A percentile compares a stretch with the other conserved stretches of the same genome.
phyloP scores from a whole-genome alignment of 2,113 vertebrate species.

The Callipepla squamata region DNA sequence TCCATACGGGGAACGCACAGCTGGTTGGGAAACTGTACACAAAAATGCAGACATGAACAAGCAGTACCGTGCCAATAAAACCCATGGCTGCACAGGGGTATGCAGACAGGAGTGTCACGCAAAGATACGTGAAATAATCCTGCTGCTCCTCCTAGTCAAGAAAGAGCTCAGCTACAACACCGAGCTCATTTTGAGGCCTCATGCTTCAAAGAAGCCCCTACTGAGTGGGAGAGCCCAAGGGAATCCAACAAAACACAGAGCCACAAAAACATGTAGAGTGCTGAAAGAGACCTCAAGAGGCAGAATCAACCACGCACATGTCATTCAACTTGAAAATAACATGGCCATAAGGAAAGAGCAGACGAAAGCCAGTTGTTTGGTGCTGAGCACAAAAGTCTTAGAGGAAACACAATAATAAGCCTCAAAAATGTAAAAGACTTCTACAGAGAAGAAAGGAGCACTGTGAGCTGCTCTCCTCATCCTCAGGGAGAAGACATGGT shows the following conservation, averaged over 20 bases:
- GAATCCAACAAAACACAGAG: slow-evolving; percentile 24
- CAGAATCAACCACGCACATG: background rate
- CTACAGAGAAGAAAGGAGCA: slow-evolving; percentile 28
- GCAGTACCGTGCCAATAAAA: background rate
- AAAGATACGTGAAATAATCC: background rate
- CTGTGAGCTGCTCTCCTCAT: background rate
- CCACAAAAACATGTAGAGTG: background rate
- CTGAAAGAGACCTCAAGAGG: slow-evolving; percentile 44
- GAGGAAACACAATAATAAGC: slow-evolving; percentile 54
- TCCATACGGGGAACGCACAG: background rate
- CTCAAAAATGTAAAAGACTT: slow-evolving; percentile 48
- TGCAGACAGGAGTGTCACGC: background rate
- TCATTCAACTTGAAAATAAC: slow-evolving; percentile 60
- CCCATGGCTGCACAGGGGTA: background rate
- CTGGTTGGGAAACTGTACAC: background rate
- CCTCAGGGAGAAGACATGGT: background rate
- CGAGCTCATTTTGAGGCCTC: background rate
- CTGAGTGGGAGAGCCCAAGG: background rate
- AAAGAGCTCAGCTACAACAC: background rate
- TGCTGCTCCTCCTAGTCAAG: background rate
- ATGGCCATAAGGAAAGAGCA: slow-evolving; percentile 16
- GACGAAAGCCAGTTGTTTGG: slow-evolving; percentile 26
- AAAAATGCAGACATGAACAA: background rate
- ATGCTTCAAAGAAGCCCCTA: background rate
- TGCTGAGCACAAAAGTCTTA: background rate